phyloP scores from a whole-genome alignment of 2,113 vertebrate genomes.

The Cygnus buccinator region DNA sequence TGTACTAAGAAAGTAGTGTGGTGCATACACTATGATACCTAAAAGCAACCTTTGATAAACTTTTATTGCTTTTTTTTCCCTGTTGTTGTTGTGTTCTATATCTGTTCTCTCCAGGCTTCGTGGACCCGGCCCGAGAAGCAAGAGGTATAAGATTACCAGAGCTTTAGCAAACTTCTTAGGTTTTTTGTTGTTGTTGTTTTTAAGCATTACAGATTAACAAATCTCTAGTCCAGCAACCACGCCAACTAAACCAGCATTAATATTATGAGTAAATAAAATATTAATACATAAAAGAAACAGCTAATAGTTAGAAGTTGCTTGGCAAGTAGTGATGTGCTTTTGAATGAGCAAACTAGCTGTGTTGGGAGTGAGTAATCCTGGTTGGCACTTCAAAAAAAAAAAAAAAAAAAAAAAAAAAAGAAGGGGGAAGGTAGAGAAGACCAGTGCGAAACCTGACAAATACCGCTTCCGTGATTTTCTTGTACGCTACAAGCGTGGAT shows the following conservation, averaged over 20 bases:
- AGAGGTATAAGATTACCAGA: slow-evolving; percentile 93
- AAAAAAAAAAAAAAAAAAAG: neutral
- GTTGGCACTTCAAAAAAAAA: slow-evolving; percentile 16
- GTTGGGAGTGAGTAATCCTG: slow-evolving; percentile 63
- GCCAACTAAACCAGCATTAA: slow-evolving; percentile 69
- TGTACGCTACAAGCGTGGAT: slow-evolving; percentile 1
- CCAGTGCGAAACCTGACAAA: slow-evolving; percentile 23
- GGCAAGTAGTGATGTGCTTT: slow-evolving; percentile 36
- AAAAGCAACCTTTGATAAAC: slow-evolving; percentile 77
- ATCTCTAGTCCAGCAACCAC: slow-evolving; percentile 66
- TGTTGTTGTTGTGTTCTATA: slow-evolving; percentile 87
- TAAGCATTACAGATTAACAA: slow-evolving; percentile 75
- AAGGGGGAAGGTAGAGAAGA: neutral
- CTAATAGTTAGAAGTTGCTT: slow-evolving; percentile 69
- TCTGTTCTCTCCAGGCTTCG: slow-evolving; percentile 97
- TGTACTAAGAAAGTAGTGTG: slow-evolving; percentile 72
- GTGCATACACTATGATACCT: slow-evolving; percentile 28
- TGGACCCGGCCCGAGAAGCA: slow-evolving; percentile 98
- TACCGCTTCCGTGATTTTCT: neutral
- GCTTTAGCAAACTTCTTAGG: slow-evolving; percentile 81
- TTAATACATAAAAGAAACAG: neutral
- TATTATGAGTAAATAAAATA: slow-evolving; percentile 3
- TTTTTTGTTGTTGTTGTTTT: neutral
- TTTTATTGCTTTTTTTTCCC: slow-evolving; percentile 78
- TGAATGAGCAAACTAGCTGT: slow-evolving; percentile 77